Percentiles rank a stretch among this genome's conserved stretches.
Evolutionary conservation across 1,140 invertebrate species (phyloP).

Genomic region (Aphis gossypii): DNA sequence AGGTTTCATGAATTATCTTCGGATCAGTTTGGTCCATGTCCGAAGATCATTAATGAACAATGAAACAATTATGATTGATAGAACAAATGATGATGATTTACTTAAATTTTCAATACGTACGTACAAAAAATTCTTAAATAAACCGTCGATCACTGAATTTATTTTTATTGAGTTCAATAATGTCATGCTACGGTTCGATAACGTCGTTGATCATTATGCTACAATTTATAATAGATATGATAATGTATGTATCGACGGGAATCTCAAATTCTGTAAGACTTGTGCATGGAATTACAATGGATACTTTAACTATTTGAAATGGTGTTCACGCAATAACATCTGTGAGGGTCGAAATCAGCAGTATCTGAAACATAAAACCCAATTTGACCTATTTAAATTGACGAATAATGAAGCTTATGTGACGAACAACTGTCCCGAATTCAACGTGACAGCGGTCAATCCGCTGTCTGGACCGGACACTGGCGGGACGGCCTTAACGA

Average conservation of each 20-base stretch:
- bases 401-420: not conserved
- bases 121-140: too few species aligned
- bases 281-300: not conserved
- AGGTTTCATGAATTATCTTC: not conserved
- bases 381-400: too few species aligned
- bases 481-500: not conserved
- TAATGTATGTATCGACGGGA: not conserved
- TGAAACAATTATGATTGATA: too few species aligned
- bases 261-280: not conserved
- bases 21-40: accelerated
- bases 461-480: not conserved
- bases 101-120: too few species aligned
- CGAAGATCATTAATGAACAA: too few species aligned
- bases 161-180: not conserved
- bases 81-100: too few species aligned
- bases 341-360: not conserved
- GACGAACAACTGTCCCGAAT: not conserved
- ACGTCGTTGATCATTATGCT: not conserved
- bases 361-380: not conserved
- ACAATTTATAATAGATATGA: not conserved
- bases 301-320: not conserved
- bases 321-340: not conserved
- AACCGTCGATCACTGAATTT: not conserved
- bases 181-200: not conserved
- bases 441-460: not conserved